phyloP scores from a whole-genome alignment of 2,113 vertebrate species.

The Corydoras maculifer region DNA sequence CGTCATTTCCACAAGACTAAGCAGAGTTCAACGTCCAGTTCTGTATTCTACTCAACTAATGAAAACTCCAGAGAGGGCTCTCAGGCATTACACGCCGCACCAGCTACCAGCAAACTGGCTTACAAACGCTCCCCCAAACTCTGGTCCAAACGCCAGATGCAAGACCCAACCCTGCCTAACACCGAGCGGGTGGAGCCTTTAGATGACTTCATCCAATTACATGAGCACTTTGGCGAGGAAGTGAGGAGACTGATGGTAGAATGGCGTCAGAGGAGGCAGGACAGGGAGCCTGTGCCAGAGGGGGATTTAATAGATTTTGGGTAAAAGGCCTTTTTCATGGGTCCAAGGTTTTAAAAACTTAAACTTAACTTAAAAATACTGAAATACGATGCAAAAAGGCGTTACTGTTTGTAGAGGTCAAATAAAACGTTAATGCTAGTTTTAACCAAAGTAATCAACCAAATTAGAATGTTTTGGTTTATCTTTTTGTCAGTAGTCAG shows the following conservation, averaged over 20 bases:
- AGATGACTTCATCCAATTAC: conserved; percentile 59
- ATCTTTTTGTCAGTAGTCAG: too few species aligned
- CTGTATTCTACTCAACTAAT: conserved; percentile 1
- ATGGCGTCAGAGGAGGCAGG: conserved; percentile 41
- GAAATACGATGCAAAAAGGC: too few species aligned
- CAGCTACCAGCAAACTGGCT: conserved; percentile 33
- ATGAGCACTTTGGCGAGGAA: conserved; percentile 65
- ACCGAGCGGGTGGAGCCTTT: conserved; percentile 38
- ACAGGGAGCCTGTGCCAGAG: conserved; percentile 7
- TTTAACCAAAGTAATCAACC: too few species aligned
- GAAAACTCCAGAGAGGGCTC: conserved; percentile 9
- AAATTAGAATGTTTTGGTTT: too few species aligned
- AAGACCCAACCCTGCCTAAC: conserved; percentile 17
- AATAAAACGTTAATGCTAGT: too few species aligned
- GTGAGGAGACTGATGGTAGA: conserved; percentile 53
- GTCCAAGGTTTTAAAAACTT: too few species aligned
- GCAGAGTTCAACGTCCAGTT: background rate
- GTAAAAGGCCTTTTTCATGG: conserved; percentile 1
- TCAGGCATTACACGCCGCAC: conserved; percentile 28
- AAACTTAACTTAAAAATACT: too few species aligned
- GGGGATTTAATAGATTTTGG: conserved; percentile 57
- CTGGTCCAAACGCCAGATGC: conserved; percentile 52
- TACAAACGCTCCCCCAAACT: conserved; percentile 57
- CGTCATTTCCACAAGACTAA: background rate
- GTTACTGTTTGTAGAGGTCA: too few species aligned